Percentiles rank a stretch among this genome's conserved stretches.
Conservation (phyloP, 2,797 vertebrate genomes). For the Nasua narica region DNA sequence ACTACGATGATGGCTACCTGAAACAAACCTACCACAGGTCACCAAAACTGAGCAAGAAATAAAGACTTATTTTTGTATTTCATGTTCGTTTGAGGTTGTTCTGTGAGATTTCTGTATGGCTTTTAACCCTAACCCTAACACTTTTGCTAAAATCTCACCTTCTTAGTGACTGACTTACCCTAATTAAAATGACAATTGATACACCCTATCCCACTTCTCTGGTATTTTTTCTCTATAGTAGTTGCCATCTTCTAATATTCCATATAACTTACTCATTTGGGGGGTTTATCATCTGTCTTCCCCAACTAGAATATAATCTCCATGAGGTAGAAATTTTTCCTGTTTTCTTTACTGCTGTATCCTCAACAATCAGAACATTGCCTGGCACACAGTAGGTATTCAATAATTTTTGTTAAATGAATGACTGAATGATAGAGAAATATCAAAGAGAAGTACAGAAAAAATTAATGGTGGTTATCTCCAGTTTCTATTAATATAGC, state of each 20-base stretch:
- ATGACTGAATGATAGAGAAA: neutral
- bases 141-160: neutral
- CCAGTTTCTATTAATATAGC: neutral
- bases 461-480: neutral
- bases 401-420: constrained; percentile 11
- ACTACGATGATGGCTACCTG: neutral
- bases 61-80: neutral
- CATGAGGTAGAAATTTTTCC: neutral
- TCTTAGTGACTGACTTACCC: neutral
- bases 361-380: neutral
- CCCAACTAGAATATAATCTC: neutral
- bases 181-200: neutral
- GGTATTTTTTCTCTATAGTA: neutral
- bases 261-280: neutral
- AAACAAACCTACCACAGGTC: neutral
- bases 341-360: neutral
- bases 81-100: neutral
- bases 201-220: neutral
- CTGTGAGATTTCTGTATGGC: neutral
- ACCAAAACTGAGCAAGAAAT: neutral
- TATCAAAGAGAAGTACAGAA: neutral
- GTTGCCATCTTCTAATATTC: neutral
- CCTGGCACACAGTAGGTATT: neutral
- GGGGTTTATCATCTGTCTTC: neutral
- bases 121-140: neutral